phyloP scores from a whole-genome alignment of 2,797 vertebrate genomes.

The Pseudotriccus pelzelni region DNA sequence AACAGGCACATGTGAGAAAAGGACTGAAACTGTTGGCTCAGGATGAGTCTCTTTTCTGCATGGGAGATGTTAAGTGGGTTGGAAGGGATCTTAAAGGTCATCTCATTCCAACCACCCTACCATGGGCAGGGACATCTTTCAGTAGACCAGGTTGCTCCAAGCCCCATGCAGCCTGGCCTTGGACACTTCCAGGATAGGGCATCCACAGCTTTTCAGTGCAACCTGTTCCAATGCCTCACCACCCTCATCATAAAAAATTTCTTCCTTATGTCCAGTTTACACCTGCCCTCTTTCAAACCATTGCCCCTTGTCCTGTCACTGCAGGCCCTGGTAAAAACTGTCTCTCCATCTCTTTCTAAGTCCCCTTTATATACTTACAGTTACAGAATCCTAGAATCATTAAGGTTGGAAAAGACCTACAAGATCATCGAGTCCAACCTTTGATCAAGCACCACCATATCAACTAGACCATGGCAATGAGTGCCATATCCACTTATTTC shows the following conservation, averaged over 20 bases:
- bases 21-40: neutral
- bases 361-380: neutral
- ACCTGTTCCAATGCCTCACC: neutral
- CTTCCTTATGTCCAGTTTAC: neutral
- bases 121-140: neutral
- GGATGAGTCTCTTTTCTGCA: neutral
- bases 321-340: neutral
- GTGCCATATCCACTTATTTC: neutral
- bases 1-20: neutral
- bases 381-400: neutral
- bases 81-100: neutral
- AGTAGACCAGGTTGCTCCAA: neutral
- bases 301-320: neutral
- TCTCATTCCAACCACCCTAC: neutral
- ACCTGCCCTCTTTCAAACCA: neutral
- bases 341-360: neutral
- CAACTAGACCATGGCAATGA: neutral
- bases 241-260: neutral
- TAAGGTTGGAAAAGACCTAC: neutral
- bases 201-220: neutral
- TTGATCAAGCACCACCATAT: neutral
- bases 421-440: accelerated
- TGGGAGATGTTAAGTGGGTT: neutral
- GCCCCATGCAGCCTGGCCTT: accelerated
- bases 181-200: neutral